These are phyloP conservation scores for Dyspetes luteomarginatus DNA, from an alignment of 2,888 invertebrate genomes.

Conservation along the genomic window DNA sequence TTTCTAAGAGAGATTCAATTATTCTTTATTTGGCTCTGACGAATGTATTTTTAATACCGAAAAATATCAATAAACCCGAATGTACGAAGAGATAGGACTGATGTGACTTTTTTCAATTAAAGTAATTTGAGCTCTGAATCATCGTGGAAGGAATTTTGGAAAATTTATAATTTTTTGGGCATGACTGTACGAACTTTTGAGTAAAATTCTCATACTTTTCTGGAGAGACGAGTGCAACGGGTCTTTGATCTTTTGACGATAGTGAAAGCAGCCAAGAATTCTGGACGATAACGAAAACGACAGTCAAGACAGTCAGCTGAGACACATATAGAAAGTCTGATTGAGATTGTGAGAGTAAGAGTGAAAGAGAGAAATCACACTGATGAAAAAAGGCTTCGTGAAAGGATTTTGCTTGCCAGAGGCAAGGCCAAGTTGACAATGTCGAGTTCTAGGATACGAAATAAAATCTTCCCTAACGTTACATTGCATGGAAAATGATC, in stretches of 20 bases:
- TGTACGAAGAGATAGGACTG: too few relatives aligned
- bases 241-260: background rate
- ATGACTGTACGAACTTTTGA: background rate
- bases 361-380: background rate
- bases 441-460: constrained; percentile 39
- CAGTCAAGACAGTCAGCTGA: background rate
- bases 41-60: too few relatives aligned
- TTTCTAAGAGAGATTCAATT: too few relatives aligned
- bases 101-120: too few relatives aligned
- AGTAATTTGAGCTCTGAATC: too few relatives aligned
- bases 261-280: constrained; percentile 19
- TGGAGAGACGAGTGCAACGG: background rate
- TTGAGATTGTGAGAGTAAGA: constrained; percentile 24
- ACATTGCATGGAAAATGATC: constrained; percentile 8
- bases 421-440: constrained; percentile 38
- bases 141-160: too few relatives aligned
- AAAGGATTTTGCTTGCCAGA: constrained; percentile 29
- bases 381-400: background rate
- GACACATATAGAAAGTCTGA: constrained; percentile 7
- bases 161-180: too few relatives aligned
- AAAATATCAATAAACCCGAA: too few relatives aligned
- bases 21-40: too few relatives aligned
- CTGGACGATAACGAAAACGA: background rate
- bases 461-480: constrained; percentile 10
- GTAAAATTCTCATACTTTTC: background rate